Percentiles rank a stretch among this genome's conserved stretches.
These are phyloP conservation scores for Callospermophilus lateralis DNA, from an alignment of 2,113 vertebrate genomes.

Conservation along the genomic window DNA sequence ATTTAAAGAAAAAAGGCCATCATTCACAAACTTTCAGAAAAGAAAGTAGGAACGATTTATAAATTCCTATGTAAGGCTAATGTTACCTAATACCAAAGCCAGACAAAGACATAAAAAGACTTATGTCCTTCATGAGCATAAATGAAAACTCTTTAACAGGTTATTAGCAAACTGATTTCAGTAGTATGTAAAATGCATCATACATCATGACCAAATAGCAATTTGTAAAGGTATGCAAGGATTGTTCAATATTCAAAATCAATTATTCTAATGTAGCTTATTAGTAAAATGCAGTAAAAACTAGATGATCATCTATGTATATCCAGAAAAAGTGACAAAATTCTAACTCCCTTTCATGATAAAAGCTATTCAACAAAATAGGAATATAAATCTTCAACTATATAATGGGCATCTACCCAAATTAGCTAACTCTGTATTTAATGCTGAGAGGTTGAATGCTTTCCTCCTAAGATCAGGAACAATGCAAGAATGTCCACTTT, in stretches of 20 bases:
- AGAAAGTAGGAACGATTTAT: not conserved
- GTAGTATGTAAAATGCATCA: not conserved
- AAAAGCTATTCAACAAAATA: conserved; percentile 7
- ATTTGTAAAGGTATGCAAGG: not conserved
- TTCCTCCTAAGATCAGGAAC: not conserved
- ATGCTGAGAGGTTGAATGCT: not conserved
- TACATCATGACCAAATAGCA: not conserved
- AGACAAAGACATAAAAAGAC: not conserved
- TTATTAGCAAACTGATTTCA: not conserved
- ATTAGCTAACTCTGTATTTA: not conserved
- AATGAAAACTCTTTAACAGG: not conserved
- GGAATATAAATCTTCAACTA: not conserved
- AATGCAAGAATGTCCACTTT: not conserved
- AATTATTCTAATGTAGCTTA: not conserved
- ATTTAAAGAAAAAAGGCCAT: not conserved
- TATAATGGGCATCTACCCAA: not conserved
- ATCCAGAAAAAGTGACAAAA: not conserved
- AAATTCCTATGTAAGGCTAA: not conserved
- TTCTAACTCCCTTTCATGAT: not conserved
- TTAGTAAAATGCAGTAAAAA: not conserved
- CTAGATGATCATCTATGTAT: not conserved
- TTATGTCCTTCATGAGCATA: not conserved
- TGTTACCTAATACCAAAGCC: not conserved
- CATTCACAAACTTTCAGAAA: not conserved
- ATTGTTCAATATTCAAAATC: conserved; percentile 16